These are phyloP conservation scores for Oxycera nigricornis DNA, from an alignment of 2,888 invertebrate genomes.

Conservation along the genomic window DNA sequence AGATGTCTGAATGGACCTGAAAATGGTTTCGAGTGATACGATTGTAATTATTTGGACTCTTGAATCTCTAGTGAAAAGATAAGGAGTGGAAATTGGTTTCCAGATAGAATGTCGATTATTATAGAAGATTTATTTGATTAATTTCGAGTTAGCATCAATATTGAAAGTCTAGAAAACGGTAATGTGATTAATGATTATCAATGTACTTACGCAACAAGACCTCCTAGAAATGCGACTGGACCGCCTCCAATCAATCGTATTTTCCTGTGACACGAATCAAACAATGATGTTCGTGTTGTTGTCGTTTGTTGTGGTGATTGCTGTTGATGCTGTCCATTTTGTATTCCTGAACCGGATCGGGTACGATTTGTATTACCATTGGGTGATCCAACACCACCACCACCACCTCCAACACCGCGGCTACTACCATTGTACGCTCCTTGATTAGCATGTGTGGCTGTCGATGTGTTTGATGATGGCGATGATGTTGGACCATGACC, in stretches of 20 bases:
- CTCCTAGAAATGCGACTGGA: conserved; percentile 71
- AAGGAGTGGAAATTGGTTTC: no score
- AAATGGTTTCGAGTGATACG: no score
- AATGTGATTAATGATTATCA: no score
- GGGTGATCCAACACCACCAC: conserved; percentile 27
- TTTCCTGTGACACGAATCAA: conserved; percentile 77
- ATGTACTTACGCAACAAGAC: conserved; percentile 74
- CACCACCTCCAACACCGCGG: neutral
- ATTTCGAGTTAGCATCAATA: no score
- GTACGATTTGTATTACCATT: conserved; percentile 26
- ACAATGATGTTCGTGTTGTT: conserved; percentile 69
- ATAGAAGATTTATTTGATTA: no score
- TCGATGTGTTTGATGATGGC: conserved; percentile 47
- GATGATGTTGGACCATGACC: conserved; percentile 58
- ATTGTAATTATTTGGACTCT: no score
- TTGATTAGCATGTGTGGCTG: conserved; percentile 45
- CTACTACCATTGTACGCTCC: conserved; percentile 20
- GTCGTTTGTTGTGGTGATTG: conserved; percentile 55
- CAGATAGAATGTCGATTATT: no score
- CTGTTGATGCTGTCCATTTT: conserved; percentile 45
- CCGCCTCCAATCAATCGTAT: conserved; percentile 74
- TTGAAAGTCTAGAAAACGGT: neutral
- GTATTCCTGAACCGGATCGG: conserved; percentile 4
- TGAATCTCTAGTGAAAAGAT: no score
- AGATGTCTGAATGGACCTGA: no score